A percentile compares a stretch with the other conserved stretches of the same genome.
phyloP scores from a whole-genome alignment of 2,888 invertebrate species.

The Yponomeuta cagnagella region DNA sequence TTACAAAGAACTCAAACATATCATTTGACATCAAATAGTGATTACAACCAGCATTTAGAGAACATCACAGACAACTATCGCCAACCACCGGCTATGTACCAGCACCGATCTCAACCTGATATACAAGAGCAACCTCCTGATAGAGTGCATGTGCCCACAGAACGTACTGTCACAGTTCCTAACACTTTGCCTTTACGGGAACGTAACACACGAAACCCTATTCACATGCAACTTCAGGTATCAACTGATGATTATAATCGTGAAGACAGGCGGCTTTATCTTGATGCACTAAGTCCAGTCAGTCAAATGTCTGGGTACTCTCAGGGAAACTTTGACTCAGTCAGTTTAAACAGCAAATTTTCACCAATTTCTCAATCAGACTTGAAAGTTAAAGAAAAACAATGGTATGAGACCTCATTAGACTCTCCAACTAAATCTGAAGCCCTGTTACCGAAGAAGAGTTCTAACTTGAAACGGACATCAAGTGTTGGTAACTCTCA shows the following conservation, averaged over 20 bases:
- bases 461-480: slow-evolving; percentile 68
- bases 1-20: slow-evolving; percentile 70
- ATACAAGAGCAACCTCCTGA: slow-evolving; percentile 53
- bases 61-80: slow-evolving; percentile 53
- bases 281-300: slow-evolving; percentile 58
- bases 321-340: slow-evolving; percentile 55
- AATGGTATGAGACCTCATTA: slow-evolving; percentile 82
- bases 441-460: slow-evolving; percentile 51
- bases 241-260: slow-evolving; percentile 59
- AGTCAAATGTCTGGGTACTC: slow-evolving; percentile 64
- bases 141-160: slow-evolving; percentile 43
- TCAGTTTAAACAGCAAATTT: slow-evolving; percentile 59
- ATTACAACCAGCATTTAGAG: slow-evolving; percentile 66
- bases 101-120: slow-evolving; percentile 63
- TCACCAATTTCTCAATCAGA: slow-evolving; percentile 61
- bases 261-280: slow-evolving; percentile 49
- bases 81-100: slow-evolving; percentile 45
- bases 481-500: slow-evolving; percentile 75
- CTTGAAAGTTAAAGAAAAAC: slow-evolving; percentile 73
- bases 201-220: slow-evolving; percentile 53
- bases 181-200: slow-evolving; percentile 62
- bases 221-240: slow-evolving; percentile 60
- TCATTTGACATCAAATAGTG: slow-evolving; percentile 68
- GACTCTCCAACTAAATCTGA: slow-evolving; percentile 72
- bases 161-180: slow-evolving; percentile 51